Base-by-base conservation (phyloP, 2,888 invertebrate species). In the Imbricaverruca yamaguchii region DNA sequence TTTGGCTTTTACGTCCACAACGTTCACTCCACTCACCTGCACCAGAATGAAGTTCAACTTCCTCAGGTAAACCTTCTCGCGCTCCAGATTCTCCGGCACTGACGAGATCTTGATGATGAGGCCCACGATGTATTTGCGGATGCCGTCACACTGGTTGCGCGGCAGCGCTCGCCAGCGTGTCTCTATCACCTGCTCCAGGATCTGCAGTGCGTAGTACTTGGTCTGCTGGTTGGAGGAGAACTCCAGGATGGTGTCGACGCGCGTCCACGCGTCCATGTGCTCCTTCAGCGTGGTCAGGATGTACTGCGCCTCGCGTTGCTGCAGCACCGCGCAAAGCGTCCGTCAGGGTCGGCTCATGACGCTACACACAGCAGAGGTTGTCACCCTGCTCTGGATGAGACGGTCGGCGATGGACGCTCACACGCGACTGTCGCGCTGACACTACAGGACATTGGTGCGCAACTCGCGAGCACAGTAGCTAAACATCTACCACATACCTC, bases 21-120 rank as follows among this genome's bases (percentile, higher is more conserved):
- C 59, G 12, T 59, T 15, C 59, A 59, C 59, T 59, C 59, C 59
- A 59, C 25, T 86, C 85, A 92, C 92, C 92, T 98, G 98, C 84
- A 99, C 98, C 87, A 99, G 91, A 86, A 99, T 99, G 93, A 99
- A 95, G 87, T 99, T 99, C 80, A 99, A 90, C 89, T 99, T 99
- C 87, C 97, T 97, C 84, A 99, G 90, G 88, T 98, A 98, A 80
- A 97, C 95, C 89, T 95, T 97, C 87, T 97, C 97, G 85, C 91
- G 91, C 86, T 98, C 97, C 90, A 97, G 91, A 63, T 93, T 91
- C 84, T 91, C 91, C 12, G 95, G 91, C 88, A 97, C 96, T 80
- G 96, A 96, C 85, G 98, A 98, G 81, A 97, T 97, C 89, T 98
- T 98, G 85, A 99, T 98, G 85, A 99, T 98, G 85, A 98, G 91